Evolutionary conservation across 2,113 vertebrate genomes (phyloP), one percentile per base, ranked within the genome.

Genomic region (Hypomesus transpacificus): DNA sequence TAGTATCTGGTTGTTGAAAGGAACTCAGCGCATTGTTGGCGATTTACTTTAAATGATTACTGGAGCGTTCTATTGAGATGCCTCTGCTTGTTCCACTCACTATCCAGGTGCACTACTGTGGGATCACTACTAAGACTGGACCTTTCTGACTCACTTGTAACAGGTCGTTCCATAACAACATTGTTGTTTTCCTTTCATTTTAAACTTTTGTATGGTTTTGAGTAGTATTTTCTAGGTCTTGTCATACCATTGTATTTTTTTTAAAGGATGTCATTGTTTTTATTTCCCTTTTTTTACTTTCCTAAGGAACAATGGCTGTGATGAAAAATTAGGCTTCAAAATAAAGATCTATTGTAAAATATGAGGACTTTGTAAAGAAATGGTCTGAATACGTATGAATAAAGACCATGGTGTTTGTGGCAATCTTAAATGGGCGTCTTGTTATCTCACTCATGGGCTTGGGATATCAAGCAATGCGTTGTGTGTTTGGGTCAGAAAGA

Each of bases 341-440:
- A 54, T 53, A 51, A 7, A 54, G 60, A 21, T 51, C 21, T 65
- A 66, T 52, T 46, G 26, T 57, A 7, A 57, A 78, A 77, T 46
- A 65, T 70, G 24, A 34, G 78, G 57, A 67, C 68, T 80, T 87
- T 85, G 68, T 78, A 80, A 20, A 39, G 18, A 59, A 39, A 39
- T 6, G 28, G 18, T n/a, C 31, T 11, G 34, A 65, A 79, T 80
- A 79, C 76, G 72, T 26, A 73, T 34, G 75, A 87, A 75, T 82
- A 84, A 87, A 86, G 34, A 75, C 1, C 3, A 51, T 21, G 24
- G 18, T 26, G 20, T 57, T 59, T n/a, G 1, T 58, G 31, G 17
- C 56, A 4, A 2, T 46, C 60, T 58, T 5, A 16, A 21, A 18
- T 16, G 9, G 4, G 26, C 0, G 14, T 67, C 62, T 68, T 52